Percentiles rank a stretch among this genome's conserved stretches.
phyloP scores from a whole-genome alignment of 2,888 invertebrate genomes.

The Buathra laborator region DNA sequence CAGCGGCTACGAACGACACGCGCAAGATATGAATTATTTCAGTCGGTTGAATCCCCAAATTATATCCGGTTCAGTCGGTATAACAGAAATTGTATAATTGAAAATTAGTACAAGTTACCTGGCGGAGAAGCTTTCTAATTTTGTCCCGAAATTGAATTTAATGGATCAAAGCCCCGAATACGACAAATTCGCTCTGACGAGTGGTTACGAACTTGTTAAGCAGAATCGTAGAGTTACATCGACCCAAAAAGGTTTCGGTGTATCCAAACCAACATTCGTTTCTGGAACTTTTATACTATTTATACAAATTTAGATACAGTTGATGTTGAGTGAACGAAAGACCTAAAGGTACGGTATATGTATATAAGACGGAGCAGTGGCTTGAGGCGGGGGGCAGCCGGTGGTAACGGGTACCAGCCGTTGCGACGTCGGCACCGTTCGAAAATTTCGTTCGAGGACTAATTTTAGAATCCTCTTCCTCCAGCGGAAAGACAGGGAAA shows the following conservation, averaged over 20 bases:
- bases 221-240: not conserved
- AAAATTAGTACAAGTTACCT: not conserved
- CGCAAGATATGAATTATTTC: not conserved
- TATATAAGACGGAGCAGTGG: not conserved
- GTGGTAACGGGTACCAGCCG: slow-evolving; percentile 57
- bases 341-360: slow-evolving; percentile 1
- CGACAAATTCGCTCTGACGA: not conserved
- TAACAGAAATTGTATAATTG: not conserved
- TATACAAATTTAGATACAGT: slow-evolving; percentile 20
- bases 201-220: not conserved
- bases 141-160: not conserved
- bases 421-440: slow-evolving; percentile 42
- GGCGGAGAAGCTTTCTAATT: not conserved
- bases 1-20: not conserved
- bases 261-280: slow-evolving; percentile 2
- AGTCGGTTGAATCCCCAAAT: not conserved
- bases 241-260: not conserved
- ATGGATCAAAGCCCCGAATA: not conserved
- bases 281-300: slow-evolving; percentile 5
- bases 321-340: slow-evolving; percentile 30
- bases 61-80: not conserved
- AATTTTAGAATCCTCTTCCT: slow-evolving; percentile 49
- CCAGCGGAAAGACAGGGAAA: not conserved
- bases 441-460: slow-evolving; percentile 57
- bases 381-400: slow-evolving; percentile 25